Evolutionary conservation across 2,797 vertebrate genomes (phyloP).

Genomic region (Labroides dimidiatus): DNA sequence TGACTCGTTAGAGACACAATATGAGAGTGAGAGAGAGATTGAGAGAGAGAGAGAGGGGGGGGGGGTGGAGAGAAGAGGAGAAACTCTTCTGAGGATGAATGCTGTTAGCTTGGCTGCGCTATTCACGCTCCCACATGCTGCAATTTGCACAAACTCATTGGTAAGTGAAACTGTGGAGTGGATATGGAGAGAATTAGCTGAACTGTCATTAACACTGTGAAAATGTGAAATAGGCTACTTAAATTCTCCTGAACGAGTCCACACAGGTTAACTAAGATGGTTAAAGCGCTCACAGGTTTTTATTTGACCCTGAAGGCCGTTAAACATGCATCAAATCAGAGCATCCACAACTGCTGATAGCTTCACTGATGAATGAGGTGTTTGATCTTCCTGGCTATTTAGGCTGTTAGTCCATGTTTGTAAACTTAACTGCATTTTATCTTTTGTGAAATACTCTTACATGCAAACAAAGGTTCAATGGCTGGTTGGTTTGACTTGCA

Average conservation of each 20-base stretch:
- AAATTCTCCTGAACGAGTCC: constrained; percentile 23
- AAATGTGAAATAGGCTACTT: constrained; percentile 36
- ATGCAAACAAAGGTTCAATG: too few relatives aligned
- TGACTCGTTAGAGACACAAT: constrained; percentile 79
- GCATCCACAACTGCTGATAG: constrained; percentile 10
- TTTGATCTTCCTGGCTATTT: constrained; percentile 4
- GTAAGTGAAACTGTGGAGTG: constrained; percentile 32
- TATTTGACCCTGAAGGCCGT: constrained; percentile 27
- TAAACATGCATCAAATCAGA: constrained; percentile 25
- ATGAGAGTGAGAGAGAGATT: constrained; percentile 49
- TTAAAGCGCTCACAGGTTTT: constrained; percentile 28
- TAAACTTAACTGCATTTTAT: background rate
- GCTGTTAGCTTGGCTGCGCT: constrained; percentile 28
- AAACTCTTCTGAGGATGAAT: constrained; percentile 44
- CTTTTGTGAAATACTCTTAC: too few relatives aligned
- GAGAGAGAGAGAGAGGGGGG: constrained; percentile 13
- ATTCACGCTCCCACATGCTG: constrained; percentile 46
- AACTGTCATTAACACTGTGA: constrained; percentile 36
- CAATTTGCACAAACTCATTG: constrained; percentile 45
- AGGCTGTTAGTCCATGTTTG: background rate
- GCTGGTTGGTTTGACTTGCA: too few relatives aligned
- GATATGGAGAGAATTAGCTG: constrained; percentile 41
- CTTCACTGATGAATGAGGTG: constrained; percentile 30
- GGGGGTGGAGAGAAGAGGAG: background rate
- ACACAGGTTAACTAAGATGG: constrained; percentile 6